A percentile compares a stretch with the other conserved stretches of the same genome.
These are phyloP conservation scores for Aeoliscus strigatus DNA, from an alignment of 2,797 vertebrate species.

Conservation along the genomic window DNA sequence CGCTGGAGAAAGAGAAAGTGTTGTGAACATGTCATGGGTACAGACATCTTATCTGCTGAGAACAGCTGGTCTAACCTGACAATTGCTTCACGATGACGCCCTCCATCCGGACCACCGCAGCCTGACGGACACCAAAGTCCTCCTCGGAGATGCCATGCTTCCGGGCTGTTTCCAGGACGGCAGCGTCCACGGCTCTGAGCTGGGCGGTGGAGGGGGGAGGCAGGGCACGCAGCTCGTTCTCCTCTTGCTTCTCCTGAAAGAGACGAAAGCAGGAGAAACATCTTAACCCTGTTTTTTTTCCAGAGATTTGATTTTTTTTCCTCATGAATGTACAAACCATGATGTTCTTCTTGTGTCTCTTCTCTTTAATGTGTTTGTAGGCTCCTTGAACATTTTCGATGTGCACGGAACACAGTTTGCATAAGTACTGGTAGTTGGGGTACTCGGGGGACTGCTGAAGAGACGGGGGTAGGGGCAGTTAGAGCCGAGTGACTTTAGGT, in stretches of 20 bases:
- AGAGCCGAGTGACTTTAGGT: neutral
- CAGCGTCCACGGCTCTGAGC: constrained; percentile 82
- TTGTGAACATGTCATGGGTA: too few relatives aligned
- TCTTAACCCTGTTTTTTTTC: too few relatives aligned
- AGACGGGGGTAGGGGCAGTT: too few relatives aligned
- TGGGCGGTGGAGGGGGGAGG: constrained; percentile 82
- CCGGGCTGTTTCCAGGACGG: constrained; percentile 78
- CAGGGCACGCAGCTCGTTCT: constrained; percentile 89
- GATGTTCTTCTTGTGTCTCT: constrained; percentile 98
- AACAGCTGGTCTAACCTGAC: constrained; percentile 73
- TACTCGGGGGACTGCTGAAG: constrained; percentile 95
- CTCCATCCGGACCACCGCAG: constrained; percentile 86
- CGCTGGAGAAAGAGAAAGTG: too few relatives aligned
- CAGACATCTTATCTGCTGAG: neutral
- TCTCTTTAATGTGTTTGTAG: constrained; percentile 99
- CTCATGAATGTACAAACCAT: too few relatives aligned
- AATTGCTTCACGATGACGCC: constrained; percentile 82
- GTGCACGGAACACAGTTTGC: constrained; percentile 94
- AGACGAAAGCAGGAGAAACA: neutral
- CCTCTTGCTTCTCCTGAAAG: constrained; percentile 94
- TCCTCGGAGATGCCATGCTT: constrained; percentile 89
- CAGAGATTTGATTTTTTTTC: too few relatives aligned
- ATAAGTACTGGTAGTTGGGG: constrained; percentile 95
- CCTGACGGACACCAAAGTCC: constrained; percentile 82
- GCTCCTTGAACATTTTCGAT: constrained; percentile 97